Conservation (phyloP, 2,797 vertebrate species). For the Acropternis orthonyx region DNA sequence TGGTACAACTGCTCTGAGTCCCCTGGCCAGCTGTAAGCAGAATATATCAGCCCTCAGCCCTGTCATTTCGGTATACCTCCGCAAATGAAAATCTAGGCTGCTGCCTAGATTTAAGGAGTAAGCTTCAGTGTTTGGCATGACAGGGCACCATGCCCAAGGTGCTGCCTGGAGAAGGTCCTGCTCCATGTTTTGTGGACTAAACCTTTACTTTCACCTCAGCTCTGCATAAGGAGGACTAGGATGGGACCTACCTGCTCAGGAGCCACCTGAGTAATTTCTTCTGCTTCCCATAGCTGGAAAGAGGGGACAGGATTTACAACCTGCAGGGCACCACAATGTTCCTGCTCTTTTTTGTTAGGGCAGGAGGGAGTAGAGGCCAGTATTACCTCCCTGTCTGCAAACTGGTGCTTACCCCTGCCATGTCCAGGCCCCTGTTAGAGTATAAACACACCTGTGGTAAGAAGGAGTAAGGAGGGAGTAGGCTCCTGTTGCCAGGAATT, state of each 20-base stretch:
- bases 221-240: background rate
- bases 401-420: fast-evolving
- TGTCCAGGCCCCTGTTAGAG: fast-evolving
- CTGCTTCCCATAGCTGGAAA: background rate
- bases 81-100: background rate
- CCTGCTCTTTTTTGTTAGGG: background rate
- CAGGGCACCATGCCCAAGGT: fast-evolving
- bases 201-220: background rate
- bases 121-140: background rate
- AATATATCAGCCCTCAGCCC: background rate
- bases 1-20: background rate
- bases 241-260: background rate
- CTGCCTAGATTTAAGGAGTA: background rate
- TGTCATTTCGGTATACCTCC: background rate
- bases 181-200: background rate
- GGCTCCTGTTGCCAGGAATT: background rate
- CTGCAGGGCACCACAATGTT: background rate
- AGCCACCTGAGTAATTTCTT: background rate
- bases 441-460: background rate
- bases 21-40: background rate
- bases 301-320: background rate
- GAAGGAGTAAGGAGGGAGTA: background rate
- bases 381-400: background rate
- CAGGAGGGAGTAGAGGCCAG: background rate
- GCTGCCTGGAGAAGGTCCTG: background rate